Percentiles rank a stretch among this genome's conserved stretches.
phyloP scores from a whole-genome alignment of 2,888 invertebrate genomes.

The Tillus elongatus region DNA sequence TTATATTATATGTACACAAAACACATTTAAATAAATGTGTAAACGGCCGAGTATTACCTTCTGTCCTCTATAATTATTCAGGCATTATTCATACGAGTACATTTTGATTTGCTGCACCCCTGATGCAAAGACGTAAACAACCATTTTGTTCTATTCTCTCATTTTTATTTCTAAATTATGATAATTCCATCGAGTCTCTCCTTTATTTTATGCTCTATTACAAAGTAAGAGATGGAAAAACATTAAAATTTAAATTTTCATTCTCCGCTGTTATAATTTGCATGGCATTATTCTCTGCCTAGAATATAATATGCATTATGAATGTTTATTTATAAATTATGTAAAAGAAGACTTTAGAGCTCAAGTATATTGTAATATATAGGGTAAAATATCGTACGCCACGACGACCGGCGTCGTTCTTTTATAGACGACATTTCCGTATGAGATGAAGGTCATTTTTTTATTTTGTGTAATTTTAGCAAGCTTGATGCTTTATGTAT shows the following conservation, averaged over 20 bases:
- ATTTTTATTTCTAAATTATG: conserved; percentile 20
- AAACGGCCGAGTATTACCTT: too few relatives aligned
- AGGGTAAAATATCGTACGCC: conserved; percentile 32
- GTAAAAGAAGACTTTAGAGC: conserved; percentile 39
- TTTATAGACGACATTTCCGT: conserved; percentile 27
- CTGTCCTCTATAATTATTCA: too few relatives aligned
- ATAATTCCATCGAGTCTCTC: conserved; percentile 37
- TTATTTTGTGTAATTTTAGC: conserved; percentile 29
- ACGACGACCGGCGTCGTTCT: too few relatives aligned
- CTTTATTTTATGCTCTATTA: conserved; percentile 16
- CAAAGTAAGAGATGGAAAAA: conserved; percentile 29
- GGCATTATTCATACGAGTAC: too few relatives aligned
- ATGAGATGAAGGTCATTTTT: conserved; percentile 27
- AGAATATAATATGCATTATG: conserved; percentile 41
- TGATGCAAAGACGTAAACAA: too few relatives aligned
- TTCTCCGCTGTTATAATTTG: conserved; percentile 37
- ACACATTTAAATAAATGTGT: too few relatives aligned
- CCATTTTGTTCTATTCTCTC: too few relatives aligned
- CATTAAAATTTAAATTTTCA: conserved; percentile 39
- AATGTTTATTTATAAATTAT: conserved; percentile 45
- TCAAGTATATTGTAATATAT: conserved; percentile 39
- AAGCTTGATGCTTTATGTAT: conserved; percentile 31
- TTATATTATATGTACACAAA: too few relatives aligned
- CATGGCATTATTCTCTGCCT: conserved; percentile 36
- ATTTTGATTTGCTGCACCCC: too few relatives aligned